Percentiles rank a stretch among this genome's conserved stretches.
Evolutionary conservation across 2,888 invertebrate genomes (phyloP).

Genomic region (Phortica okadai): DNA sequence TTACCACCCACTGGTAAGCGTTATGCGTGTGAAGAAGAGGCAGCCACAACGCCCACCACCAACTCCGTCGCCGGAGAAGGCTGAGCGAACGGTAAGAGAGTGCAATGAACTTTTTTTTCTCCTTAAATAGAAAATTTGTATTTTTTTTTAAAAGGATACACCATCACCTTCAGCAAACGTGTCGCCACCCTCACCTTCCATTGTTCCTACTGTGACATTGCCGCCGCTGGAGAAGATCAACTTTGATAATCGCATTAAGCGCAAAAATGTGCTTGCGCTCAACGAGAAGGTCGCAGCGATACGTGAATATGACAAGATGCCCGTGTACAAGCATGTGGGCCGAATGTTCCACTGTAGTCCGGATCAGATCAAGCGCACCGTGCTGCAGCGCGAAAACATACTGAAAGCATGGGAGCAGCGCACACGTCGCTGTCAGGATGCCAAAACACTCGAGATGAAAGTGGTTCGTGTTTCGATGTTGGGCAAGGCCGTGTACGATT

Average conservation of each 20-base stretch:
- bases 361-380: constrained; percentile 74
- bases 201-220: constrained; percentile 8
- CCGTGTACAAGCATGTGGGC: constrained; percentile 74
- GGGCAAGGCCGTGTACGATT: constrained; percentile 73
- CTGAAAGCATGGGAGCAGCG: constrained; percentile 73
- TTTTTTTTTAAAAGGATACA: background rate
- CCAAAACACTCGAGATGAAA: constrained; percentile 68
- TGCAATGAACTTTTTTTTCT: background rate
- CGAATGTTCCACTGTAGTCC: constrained; percentile 74
- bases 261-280: constrained; percentile 72
- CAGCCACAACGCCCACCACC: constrained; percentile 23
- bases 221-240: constrained; percentile 29
- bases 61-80: background rate
- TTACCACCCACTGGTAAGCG: background rate
- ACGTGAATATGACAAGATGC: constrained; percentile 72
- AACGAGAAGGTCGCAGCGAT: constrained; percentile 74
- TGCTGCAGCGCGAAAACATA: constrained; percentile 70
- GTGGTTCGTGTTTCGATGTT: constrained; percentile 72
- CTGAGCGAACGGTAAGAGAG: background rate
- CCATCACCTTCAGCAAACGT: background rate
- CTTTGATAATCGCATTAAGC: constrained; percentile 72
- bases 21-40: constrained; percentile 8
- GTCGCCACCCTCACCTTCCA: background rate
- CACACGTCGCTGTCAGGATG: constrained; percentile 67
- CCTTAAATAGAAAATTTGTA: background rate